These are phyloP conservation scores for Macrosoma leucophasiata DNA, from an alignment of 2,888 invertebrate species.

Conservation along the genomic window DNA sequence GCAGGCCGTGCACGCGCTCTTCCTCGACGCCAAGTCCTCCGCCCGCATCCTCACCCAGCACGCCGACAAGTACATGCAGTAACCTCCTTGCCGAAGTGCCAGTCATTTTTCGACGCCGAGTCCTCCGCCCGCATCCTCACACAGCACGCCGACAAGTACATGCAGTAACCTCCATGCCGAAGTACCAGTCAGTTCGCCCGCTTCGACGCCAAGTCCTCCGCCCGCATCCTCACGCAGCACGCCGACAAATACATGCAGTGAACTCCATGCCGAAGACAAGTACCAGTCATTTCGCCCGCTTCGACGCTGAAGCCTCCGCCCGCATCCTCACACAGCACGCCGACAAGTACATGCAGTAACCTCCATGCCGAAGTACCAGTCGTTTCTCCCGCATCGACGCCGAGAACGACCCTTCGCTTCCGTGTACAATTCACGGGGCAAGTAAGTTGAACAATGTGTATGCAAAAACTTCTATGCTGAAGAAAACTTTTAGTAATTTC, in stretches of 20 bases:
- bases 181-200: too few species aligned
- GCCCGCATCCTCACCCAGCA: conserved; percentile 93
- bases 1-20: conserved; percentile 87
- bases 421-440: too few species aligned
- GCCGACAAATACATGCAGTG: conserved; percentile 95
- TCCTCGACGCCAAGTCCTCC: conserved; percentile 97
- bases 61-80: conserved; percentile 94
- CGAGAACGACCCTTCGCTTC: too few species aligned
- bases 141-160: background rate
- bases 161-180: too few species aligned
- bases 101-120: background rate
- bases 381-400: too few species aligned
- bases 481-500: too few species aligned
- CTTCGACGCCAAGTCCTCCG: conserved; percentile 97
- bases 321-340: conserved; percentile 92
- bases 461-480: too few species aligned
- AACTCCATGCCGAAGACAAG: too few species aligned
- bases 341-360: conserved; percentile 93
- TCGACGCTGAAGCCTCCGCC: conserved; percentile 97
- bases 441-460: too few species aligned
- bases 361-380: too few species aligned
- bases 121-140: background rate
- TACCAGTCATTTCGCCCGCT: too few species aligned
- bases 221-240: conserved; percentile 91
- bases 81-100: too few species aligned